Base-by-base conservation (phyloP, 2,797 vertebrate species). In the Mus minutoides region DNA sequence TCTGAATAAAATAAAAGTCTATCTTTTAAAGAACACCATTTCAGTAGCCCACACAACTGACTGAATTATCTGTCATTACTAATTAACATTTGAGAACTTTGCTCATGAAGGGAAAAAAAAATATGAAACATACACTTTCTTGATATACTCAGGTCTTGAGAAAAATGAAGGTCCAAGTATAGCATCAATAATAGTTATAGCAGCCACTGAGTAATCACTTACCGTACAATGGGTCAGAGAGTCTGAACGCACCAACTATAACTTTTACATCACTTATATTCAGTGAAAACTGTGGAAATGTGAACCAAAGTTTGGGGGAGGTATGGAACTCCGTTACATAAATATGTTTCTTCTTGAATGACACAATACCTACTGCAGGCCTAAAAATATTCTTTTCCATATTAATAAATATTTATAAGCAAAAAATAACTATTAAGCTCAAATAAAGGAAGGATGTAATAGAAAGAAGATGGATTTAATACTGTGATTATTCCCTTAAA, bases 11-110 rank as follows among this genome's bases (percentile, higher is more conserved):
- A 83, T 34, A 52, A 46, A 90, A 31, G 29, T 67, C 76, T 79
- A 29, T 49, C 21, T 77, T 76, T 64, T 37, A 43, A 87, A 43
- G 14, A 90, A 37, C 22, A 37, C 1, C 37, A 40, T 88, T 92
- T 93, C 91, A 82, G 19, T 24, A 86, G 19, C n/a, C 71, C 91
- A 96, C 29, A 92, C 46, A 94, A 71, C 3, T 17, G 21, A 88
- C 31, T 78, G 82, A 79, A 19, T 79, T 76, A 88, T 3, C 37
- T 56, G 82, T 76, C 49, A 64, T 37, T 86, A 11, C n/a, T 34
- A 22, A 67, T 31, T 69, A 43, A 88, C 24, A 69, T n/a, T 78
- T 31, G 46, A 92, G 40, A 92, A 78, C n/a, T 91, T 64, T 60
- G 64, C 22, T 94, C 58, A 22, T 13, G 8, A 64, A 49, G 37